These are phyloP conservation scores for Drosophila erecta DNA, from an alignment of 1,140 invertebrate genomes.

Conservation along the genomic window DNA sequence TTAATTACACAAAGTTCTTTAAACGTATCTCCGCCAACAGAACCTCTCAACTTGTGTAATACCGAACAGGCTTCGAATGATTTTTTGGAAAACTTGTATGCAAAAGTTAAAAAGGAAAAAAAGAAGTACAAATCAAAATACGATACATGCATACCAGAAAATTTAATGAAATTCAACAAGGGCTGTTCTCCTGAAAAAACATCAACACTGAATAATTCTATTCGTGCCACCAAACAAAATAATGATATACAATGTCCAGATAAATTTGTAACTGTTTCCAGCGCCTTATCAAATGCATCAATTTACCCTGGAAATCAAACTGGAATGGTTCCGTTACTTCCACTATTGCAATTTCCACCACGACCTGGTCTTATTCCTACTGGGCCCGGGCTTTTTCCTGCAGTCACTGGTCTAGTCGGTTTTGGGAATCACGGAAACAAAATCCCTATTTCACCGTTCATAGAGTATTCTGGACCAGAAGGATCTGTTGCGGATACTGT, in stretches of 20 bases:
- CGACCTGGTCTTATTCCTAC: conserved; percentile 89
- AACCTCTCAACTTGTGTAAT: conserved; percentile 55
- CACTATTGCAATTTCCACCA: conserved; percentile 85
- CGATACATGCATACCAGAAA: not conserved
- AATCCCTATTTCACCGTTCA: conserved; percentile 43
- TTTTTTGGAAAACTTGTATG: conserved; percentile 4
- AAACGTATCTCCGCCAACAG: conserved; percentile 9
- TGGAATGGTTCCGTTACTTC: conserved; percentile 52
- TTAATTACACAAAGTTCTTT: not conserved
- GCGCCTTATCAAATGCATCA: not conserved
- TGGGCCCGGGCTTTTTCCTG: conserved; percentile 85
- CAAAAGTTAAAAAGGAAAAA: conserved; percentile 58
- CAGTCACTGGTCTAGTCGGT: conserved; percentile 38
- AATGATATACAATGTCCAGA: not conserved
- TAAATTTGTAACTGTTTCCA: conserved; percentile 1
- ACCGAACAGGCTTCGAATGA: not conserved
- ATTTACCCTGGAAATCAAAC: conserved; percentile 33
- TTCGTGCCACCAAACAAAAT: conserved; percentile 1
- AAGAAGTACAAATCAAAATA: conserved; percentile 53
- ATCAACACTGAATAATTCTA: conserved; percentile 1
- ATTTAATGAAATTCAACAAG: conserved; percentile 1
- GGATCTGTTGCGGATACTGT: not conserved
- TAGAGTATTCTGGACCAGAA: conserved; percentile 22
- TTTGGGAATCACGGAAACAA: conserved; percentile 25
- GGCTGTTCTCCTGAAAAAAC: conserved; percentile 3